Conservation (phyloP, 1,140 invertebrate genomes). For the Heliconius hewitsoni region DNA sequence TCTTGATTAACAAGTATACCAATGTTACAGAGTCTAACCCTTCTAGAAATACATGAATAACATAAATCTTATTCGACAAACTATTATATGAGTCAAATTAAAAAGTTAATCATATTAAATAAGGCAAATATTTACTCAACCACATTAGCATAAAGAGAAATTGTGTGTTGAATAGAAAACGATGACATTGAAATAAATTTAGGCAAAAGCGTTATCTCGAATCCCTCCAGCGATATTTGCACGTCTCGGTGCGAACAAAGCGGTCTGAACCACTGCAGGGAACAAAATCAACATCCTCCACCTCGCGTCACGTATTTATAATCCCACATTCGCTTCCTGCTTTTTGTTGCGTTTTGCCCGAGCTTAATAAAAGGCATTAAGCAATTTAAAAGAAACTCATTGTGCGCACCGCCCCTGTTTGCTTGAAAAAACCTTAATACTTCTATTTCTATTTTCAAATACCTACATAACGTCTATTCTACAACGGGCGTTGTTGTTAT, state of each 20-base stretch:
- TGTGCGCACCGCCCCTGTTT: constrained; percentile 1
- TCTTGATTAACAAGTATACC: no score
- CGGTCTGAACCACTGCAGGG: constrained; percentile 49
- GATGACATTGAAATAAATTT: constrained; percentile 47
- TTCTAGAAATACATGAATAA: no score
- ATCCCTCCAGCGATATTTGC: constrained; percentile 54
- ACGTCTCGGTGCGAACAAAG: constrained; percentile 61
- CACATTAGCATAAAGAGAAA: background rate
- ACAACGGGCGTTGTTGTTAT: background rate
- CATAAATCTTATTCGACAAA: no score
- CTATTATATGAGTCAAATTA: no score
- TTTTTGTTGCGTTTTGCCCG: constrained; percentile 63
- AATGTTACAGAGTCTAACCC: no score
- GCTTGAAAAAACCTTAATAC: constrained; percentile 7
- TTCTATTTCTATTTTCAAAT: constrained; percentile 3
- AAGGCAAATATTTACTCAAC: no score
- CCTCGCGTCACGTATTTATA: constrained; percentile 70
- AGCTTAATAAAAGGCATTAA: constrained; percentile 64
- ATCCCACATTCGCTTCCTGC: constrained; percentile 69
- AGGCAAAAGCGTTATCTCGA: constrained; percentile 43
- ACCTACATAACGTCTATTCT: background rate
- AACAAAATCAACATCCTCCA: constrained; percentile 73
- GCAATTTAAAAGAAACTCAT: constrained; percentile 37
- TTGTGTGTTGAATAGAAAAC: constrained; percentile 26
- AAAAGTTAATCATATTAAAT: no score